Evolutionary conservation across 2,888 invertebrate species (phyloP).

Genomic region (Alcis repandata): DNA sequence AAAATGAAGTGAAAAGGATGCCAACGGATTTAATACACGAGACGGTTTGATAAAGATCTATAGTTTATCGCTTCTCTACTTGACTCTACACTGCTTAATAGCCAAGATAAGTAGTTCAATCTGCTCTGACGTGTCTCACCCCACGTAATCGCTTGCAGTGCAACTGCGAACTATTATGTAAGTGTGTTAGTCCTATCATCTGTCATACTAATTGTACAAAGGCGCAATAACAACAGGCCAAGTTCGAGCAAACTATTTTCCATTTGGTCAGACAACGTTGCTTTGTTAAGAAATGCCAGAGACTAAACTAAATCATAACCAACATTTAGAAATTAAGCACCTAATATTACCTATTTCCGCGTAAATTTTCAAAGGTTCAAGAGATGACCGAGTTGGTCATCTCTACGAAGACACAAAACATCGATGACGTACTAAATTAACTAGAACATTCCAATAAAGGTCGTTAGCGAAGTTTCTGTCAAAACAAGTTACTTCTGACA

Average conservation of each 20-base stretch:
- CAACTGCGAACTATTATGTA: no score
- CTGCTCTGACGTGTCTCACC: no score
- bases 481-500: slow-evolving; percentile 47
- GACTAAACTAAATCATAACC: no score
- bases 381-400: no score
- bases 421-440: slow-evolving; percentile 16
- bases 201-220: no score
- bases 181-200: no score
- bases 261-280: no score
- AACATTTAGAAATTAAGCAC: background rate
- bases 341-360: background rate
- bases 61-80: slow-evolving; percentile 34
- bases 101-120: no score
- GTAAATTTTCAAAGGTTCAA: background rate
- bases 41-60: slow-evolving; percentile 67
- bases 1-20: slow-evolving; percentile 25
- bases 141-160: no score
- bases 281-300: no score
- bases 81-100: background rate
- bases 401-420: background rate
- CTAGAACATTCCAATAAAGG: slow-evolving; percentile 27
- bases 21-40: slow-evolving; percentile 66
- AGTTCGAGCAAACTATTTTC: no score
- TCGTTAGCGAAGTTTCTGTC: slow-evolving; percentile 43
- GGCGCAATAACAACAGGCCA: no score